Evolutionary conservation across 2,113 vertebrate genomes (phyloP).

Genomic region (Motacilla alba): DNA sequence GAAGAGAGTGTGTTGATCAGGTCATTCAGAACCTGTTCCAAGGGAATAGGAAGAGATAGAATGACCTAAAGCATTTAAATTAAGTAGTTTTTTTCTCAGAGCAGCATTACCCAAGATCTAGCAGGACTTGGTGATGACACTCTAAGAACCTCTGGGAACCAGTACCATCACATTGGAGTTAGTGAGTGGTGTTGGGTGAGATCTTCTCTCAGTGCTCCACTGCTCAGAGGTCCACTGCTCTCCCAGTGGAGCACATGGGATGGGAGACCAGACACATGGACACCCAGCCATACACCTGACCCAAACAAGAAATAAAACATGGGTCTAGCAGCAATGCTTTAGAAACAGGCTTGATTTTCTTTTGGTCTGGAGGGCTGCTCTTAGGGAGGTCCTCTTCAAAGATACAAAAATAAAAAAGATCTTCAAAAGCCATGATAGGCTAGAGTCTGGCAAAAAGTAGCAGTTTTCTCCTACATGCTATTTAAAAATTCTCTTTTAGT

Average conservation of each 20-base stretch:
- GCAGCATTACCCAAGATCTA: not conserved
- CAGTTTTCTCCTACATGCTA: not conserved
- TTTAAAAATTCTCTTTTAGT: not conserved
- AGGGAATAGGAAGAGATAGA: not conserved
- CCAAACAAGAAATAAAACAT: not conserved
- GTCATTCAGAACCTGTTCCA: not conserved
- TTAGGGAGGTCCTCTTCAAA: not conserved
- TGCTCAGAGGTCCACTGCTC: not conserved
- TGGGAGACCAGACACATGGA: not conserved
- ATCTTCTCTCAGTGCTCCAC: not conserved
- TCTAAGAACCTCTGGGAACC: not conserved
- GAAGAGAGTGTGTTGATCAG: not conserved
- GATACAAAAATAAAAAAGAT: not conserved
- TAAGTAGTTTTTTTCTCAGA: not conserved
- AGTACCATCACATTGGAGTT: rapidly evolving
- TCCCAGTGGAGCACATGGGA: rapidly evolving
- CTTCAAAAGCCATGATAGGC: not conserved
- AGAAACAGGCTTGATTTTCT: not conserved
- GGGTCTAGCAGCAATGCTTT: not conserved
- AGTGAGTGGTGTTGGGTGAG: not conserved
- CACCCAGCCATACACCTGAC: not conserved
- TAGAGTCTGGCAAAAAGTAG: not conserved
- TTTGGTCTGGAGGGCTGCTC: not conserved
- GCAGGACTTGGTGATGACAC: not conserved
- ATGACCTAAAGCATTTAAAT: not conserved